phyloP scores from a whole-genome alignment of 2,797 vertebrate species.

The Schizopygopsis pylzovi region DNA sequence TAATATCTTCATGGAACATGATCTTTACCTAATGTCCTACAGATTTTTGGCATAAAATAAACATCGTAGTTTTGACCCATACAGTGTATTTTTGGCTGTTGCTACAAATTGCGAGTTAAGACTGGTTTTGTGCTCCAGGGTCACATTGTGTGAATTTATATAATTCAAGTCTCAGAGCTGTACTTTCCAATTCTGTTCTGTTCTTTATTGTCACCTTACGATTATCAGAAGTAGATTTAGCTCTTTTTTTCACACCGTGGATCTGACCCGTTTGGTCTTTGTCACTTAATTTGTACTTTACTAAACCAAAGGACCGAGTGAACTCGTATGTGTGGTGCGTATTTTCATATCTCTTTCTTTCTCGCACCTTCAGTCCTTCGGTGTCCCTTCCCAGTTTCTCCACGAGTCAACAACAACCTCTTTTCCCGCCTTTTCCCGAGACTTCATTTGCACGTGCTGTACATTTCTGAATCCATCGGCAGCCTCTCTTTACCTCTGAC shows the following conservation, averaged over 20 bases:
- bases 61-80: no score
- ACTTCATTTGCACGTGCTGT: conserved; percentile 50
- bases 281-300: conserved; percentile 43
- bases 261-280: conserved; percentile 23
- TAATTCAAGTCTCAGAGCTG: neutral
- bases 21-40: no score
- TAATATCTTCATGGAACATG: no score
- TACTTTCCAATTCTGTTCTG: neutral
- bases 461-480: conserved; percentile 33
- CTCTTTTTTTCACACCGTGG: neutral
- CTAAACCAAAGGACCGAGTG: conserved; percentile 3
- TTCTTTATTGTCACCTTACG: neutral
- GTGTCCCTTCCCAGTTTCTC: conserved; percentile 3
- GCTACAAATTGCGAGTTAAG: no score
- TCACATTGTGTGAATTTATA: neutral
- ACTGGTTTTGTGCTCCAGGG: no score
- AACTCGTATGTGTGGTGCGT: neutral
- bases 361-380: conserved; percentile 19
- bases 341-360: conserved; percentile 1
- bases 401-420: neutral
- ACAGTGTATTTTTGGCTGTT: no score
- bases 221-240: conserved; percentile 17
- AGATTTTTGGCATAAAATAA: no score
- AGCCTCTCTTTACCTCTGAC: conserved; percentile 35
- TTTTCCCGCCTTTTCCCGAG: conserved; percentile 34